Base-by-base conservation (phyloP, 2,113 vertebrate genomes). In the Passer domesticus region DNA sequence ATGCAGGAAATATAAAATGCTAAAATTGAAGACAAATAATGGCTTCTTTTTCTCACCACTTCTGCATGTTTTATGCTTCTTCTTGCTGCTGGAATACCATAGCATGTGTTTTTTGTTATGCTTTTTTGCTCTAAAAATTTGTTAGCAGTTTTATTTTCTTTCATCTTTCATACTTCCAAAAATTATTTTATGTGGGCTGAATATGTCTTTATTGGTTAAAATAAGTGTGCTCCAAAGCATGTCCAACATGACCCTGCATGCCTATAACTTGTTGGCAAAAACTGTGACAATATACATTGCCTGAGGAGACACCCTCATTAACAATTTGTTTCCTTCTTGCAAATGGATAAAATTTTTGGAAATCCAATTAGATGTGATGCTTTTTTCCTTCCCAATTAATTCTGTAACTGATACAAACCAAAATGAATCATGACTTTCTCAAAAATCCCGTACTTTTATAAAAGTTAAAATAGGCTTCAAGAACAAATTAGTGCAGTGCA, bases 401-500 rank as follows among this genome's bases (percentile, higher is more conserved):
- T 77, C 87, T 83, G 89, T 92, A 94, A 94, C 63, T 93, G 94
- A 96, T 96, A 90, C 56, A 70, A 94, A 96, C 10, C 93, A 84
- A 83, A 89, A 95, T 78, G 33, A 88, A 80, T 77, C 22, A 75
- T 74, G 92, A 84, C 89, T 96, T 86, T 86, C 87, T 59, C 37
- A 73, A 88, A 37, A 96, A 92, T 52, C 58, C 16, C 10, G 7
- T 30, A 63, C 58, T 96, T 96, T 86, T 35, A 20, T 60, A 43
- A 96, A 96, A 97, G 93, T 96, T 95, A 93, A 96, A 94, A 94
- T 73, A 67, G 67, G 74, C 89, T 95, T 95, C 81, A 52, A 94
- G 95, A 95, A 83, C 58, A 67, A 81, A 92, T 95, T 94, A 94
- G 83, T 14, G 55, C 73, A 56, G 56, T 8, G 62, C 76, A 91